Evolutionary conservation across 1,140 invertebrate genomes (phyloP), one percentile per base, ranked within the genome.

Genomic region (Triops cancriformis): DNA sequence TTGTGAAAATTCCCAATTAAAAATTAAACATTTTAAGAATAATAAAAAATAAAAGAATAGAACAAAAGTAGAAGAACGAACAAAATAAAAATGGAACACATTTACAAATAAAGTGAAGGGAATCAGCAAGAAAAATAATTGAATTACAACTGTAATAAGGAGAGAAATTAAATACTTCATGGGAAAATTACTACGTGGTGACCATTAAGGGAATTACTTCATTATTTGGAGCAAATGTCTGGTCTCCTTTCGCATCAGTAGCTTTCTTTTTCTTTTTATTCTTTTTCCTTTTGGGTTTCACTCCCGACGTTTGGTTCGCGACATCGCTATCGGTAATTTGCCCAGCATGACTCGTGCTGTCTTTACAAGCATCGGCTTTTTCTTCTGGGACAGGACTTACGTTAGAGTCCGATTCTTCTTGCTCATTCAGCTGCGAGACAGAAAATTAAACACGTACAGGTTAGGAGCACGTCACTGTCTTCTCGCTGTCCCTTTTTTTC

Each of bases 231-330:
- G 37, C 11, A 26, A 41, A 4, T 31, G 14, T 74, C 45, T 77
- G 45, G 76, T 18, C 31, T 72, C 27, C 77, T 45, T 78, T 82
- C 28, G 37, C 72, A 64, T 78, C 77, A 18, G 77, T 78, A 12
- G 78, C 76, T 79, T 83, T 82, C 80, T 87, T 88, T 82, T 88
- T 90, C 82, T 90, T 91, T 81, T 90, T 91, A 81, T 88, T 90
- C 80, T 88, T 91, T 80, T 88, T 89, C 76, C 87, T 86, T 64
- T 87, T 86, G 14, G 84, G 83, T 43, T 77, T 79, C 27, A 73
- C 84, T 83, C 78, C 88, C 81, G 77, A 90, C 89, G 83, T 90
- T 89, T 80, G 89, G 90, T 82, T 91, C 90, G 18, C 83, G 84
- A 31, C 81, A 78, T 80, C 88, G 87, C 82, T 89, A 88, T 78